phyloP scores from a whole-genome alignment of 2,888 invertebrate genomes.

The Mythimna albipuncta region DNA sequence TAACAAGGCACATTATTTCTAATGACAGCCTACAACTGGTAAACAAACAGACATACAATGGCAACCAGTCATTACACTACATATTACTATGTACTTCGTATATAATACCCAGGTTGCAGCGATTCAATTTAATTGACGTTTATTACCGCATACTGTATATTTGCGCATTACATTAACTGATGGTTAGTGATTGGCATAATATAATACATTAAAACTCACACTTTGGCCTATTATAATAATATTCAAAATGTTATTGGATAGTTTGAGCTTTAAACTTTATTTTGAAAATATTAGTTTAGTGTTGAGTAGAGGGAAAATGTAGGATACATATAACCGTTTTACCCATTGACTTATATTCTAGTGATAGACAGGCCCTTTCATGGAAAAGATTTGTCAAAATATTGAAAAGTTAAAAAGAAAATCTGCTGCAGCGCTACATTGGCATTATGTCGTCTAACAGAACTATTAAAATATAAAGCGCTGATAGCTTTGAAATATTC shows the following conservation, averaged over 20 bases:
- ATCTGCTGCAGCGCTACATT: too few species aligned
- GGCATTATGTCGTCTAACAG: too few species aligned
- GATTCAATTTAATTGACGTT: conserved; percentile 22
- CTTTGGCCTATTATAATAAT: conserved; percentile 6
- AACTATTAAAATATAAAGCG: too few species aligned
- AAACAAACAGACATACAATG: neutral
- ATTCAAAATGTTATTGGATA: neutral
- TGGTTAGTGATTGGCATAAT: conserved; percentile 31
- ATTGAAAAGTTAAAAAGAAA: too few species aligned
- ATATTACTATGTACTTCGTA: neutral
- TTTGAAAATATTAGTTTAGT: neutral
- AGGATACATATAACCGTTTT: neutral
- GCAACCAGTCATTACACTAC: neutral
- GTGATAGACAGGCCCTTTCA: too few species aligned
- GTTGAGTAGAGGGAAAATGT: neutral
- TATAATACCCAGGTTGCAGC: neutral
- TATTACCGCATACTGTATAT: conserved; percentile 12
- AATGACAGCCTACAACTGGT: conserved; percentile 2
- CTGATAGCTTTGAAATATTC: too few species aligned
- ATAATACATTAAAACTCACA: conserved; percentile 12
- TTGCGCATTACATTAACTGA: conserved; percentile 18
- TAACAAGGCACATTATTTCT: neutral
- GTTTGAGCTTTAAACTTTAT: neutral
- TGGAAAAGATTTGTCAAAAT: too few species aligned
- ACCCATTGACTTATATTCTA: too few species aligned